phyloP scores from a whole-genome alignment of 2,113 vertebrate species.

The Raja brachyura region DNA sequence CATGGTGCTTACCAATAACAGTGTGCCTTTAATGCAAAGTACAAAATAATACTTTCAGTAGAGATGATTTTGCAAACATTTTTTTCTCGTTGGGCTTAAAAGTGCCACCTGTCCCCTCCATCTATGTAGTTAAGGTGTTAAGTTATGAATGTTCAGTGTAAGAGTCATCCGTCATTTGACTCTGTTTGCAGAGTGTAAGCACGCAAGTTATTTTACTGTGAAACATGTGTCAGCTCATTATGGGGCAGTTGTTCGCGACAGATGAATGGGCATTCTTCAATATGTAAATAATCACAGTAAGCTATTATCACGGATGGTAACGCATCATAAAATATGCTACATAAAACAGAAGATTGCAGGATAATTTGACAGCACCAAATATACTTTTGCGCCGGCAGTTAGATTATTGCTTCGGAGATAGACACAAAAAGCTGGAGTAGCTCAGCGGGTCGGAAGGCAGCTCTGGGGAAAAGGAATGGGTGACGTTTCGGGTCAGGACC shows the following conservation, averaged over 20 bases:
- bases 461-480: too few relatives aligned
- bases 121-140: not conserved
- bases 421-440: too few relatives aligned
- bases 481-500: too few relatives aligned
- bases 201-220: conserved; percentile 67
- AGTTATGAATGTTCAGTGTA: conserved; percentile 55
- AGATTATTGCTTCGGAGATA: not conserved
- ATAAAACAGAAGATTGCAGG: conserved; percentile 61
- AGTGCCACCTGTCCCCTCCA: not conserved
- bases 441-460: too few relatives aligned
- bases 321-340: conserved; percentile 68
- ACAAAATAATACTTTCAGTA: conserved; percentile 30
- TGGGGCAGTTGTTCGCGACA: conserved; percentile 61
- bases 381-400: not conserved
- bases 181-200: conserved; percentile 65
- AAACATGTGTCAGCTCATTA: conserved; percentile 72
- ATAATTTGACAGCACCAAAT: conserved; percentile 49
- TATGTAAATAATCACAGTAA: conserved; percentile 63
- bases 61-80: conserved; percentile 24
- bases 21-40: conserved; percentile 26
- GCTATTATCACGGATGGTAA: conserved; percentile 78
- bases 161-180: conserved; percentile 59
- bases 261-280: conserved; percentile 69
- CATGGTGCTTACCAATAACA: conserved; percentile 10
- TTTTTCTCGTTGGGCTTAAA: not conserved